phyloP scores from a whole-genome alignment of 1,140 invertebrate genomes.

The Choristoneura fumiferana region DNA sequence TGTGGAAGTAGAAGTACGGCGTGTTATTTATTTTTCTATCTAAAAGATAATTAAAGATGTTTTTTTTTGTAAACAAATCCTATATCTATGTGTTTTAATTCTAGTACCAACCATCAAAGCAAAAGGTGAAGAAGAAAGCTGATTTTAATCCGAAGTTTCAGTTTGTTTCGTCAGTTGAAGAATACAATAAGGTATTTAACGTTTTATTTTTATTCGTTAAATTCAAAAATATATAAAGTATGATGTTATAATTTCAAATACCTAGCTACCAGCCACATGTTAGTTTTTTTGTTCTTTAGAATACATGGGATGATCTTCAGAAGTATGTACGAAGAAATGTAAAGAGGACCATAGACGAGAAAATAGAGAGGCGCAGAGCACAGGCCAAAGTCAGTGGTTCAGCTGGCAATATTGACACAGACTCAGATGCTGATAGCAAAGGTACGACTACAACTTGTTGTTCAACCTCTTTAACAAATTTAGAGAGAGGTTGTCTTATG shows the following conservation, averaged over 20 bases:
- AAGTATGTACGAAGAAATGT: slow-evolving; percentile 91
- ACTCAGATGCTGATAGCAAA: slow-evolving; percentile 62
- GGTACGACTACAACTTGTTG: no score
- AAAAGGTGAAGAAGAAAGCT: slow-evolving; percentile 84
- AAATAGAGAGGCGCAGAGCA: slow-evolving; percentile 84
- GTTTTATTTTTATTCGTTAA: neutral
- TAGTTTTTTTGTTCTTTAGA: slow-evolving; percentile 78
- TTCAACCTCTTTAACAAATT: no score
- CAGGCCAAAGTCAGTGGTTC: slow-evolving; percentile 66
- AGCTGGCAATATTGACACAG: slow-evolving; percentile 55
- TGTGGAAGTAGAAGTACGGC: slow-evolving; percentile 87
- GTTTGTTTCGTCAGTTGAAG: slow-evolving; percentile 85
- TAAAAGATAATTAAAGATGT: no score
- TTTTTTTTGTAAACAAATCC: slow-evolving; percentile 16
- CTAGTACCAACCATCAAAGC: slow-evolving; percentile 89
- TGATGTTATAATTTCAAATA: no score
- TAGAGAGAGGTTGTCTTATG: no score
- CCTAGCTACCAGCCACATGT: no score
- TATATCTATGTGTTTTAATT: slow-evolving; percentile 32
- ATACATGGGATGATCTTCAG: slow-evolving; percentile 91
- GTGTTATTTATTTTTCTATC: slow-evolving; percentile 7
- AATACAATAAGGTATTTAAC: slow-evolving; percentile 85
- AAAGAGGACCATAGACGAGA: slow-evolving; percentile 90
- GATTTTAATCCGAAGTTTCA: slow-evolving; percentile 88
- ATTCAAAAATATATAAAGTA: no score